phyloP scores from a whole-genome alignment of 1,140 invertebrate genomes.

The Centruroides vittatus region DNA sequence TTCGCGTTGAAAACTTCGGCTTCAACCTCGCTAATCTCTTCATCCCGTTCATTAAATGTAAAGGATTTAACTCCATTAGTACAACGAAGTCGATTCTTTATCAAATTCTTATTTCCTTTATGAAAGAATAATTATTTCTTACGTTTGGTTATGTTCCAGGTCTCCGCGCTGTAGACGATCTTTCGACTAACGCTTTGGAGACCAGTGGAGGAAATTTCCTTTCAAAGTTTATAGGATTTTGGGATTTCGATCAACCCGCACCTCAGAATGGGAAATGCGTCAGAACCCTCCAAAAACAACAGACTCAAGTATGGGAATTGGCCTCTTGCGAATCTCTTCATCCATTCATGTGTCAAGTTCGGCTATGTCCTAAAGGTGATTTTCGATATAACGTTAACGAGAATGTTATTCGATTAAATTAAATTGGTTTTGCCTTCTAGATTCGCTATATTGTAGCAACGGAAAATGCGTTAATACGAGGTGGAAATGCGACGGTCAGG shows the following conservation, averaged over 20 bases:
- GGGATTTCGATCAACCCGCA: conserved; percentile 54
- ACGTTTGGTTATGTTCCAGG: conserved; percentile 31
- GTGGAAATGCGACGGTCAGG: conserved; percentile 79
- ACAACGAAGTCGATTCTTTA: too few species aligned
- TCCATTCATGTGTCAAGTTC: conserved; percentile 83
- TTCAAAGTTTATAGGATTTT: conserved; percentile 66
- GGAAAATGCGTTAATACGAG: conserved; percentile 72
- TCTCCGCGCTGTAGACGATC: conserved; percentile 71
- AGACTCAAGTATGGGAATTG: conserved; percentile 68
- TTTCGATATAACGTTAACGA: not conserved
- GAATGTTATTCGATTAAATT: not conserved
- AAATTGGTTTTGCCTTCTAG: conserved; percentile 28
- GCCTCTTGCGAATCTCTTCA: conserved; percentile 83
- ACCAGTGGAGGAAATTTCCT: conserved; percentile 79
- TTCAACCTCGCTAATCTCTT: too few species aligned
- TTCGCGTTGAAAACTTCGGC: too few species aligned
- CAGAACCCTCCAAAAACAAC: conserved; percentile 37
- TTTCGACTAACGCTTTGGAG: conserved; percentile 81
- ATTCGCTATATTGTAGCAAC: conserved; percentile 81
- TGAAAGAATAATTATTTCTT: too few species aligned
- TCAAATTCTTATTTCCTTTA: too few species aligned
- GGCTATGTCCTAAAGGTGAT: conserved; percentile 76
- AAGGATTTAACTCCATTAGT: too few species aligned
- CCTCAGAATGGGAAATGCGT: conserved; percentile 75
- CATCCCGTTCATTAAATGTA: too few species aligned